A percentile compares a stretch with the other conserved stretches of the same genome.
Evolutionary conservation across 2,113 vertebrate genomes (phyloP).

Genomic region (Aplodontia rufa): DNA sequence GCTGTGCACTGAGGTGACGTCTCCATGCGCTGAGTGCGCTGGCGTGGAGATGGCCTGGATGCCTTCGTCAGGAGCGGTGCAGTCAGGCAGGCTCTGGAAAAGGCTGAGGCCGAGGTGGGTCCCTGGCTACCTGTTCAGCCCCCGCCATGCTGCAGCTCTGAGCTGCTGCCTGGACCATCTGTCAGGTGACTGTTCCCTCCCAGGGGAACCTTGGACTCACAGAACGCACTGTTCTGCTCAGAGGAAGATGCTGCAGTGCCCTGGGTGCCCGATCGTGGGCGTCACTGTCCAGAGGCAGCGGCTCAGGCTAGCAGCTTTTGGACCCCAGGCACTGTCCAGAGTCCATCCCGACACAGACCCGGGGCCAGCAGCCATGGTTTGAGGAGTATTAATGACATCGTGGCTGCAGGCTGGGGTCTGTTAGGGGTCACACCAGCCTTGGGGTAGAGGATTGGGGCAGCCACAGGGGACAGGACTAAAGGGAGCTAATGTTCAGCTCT

Average conservation of each 20-base stretch:
- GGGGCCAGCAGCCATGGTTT: not conserved
- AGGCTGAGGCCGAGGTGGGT: not conserved
- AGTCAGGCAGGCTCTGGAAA: not conserved
- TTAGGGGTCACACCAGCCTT: not conserved
- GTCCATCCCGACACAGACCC: not conserved
- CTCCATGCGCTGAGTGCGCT: not conserved
- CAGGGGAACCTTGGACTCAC: not conserved
- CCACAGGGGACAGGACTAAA: not conserved
- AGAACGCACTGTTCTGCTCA: not conserved
- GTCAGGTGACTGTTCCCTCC: not conserved
- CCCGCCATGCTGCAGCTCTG: not conserved
- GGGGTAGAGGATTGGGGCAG: not conserved
- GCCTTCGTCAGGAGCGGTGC: not conserved
- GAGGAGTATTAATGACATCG: not conserved
- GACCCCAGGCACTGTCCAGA: accelerated
- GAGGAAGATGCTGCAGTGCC: not conserved
- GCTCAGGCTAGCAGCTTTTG: accelerated
- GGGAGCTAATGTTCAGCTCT: not conserved
- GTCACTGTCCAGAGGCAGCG: not conserved
- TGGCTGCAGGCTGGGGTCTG: not conserved
- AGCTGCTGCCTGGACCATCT: not conserved
- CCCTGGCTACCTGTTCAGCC: not conserved
- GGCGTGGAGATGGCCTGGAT: accelerated
- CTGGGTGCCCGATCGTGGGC: not conserved
- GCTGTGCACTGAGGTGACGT: no score